Conservation (phyloP, 2,888 invertebrate species). For the Poecilus cupreus region DNA sequence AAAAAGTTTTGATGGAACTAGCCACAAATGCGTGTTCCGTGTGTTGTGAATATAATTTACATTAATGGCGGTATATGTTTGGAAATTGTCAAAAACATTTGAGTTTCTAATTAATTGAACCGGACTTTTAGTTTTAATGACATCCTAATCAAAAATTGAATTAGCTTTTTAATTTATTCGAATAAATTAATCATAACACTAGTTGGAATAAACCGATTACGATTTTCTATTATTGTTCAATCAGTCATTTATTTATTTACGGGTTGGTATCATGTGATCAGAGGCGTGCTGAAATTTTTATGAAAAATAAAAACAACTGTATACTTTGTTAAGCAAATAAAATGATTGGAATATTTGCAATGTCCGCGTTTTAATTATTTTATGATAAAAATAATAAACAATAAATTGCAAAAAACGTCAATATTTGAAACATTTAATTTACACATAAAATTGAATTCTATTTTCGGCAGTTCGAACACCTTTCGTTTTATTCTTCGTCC, state of each 20-base stretch:
- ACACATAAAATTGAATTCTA: conserved; percentile 24
- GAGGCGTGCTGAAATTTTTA: neutral
- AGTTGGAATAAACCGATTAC: conserved; percentile 6
- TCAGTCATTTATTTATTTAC: conserved; percentile 1
- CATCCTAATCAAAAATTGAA: neutral
- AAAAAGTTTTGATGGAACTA: conserved; percentile 18
- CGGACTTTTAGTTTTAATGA: conserved; percentile 10
- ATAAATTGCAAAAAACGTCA: no score
- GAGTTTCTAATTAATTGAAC: conserved; percentile 10
- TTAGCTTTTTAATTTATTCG: neutral
- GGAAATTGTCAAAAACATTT: conserved; percentile 37
- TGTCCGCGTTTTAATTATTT: neutral
- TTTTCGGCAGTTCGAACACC: neutral
- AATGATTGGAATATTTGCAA: neutral
- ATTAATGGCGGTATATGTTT: conserved; percentile 11
- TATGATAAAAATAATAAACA: no score
- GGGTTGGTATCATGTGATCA: neutral
- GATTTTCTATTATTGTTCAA: neutral
- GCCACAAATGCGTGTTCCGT: conserved; percentile 19
- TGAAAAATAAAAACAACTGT: neutral
- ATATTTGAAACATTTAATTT: neutral
- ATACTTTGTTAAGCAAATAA: neutral
- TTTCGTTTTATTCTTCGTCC: neutral
- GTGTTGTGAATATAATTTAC: conserved; percentile 31
- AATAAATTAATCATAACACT: neutral